Evolutionary conservation across 1,140 invertebrate genomes (phyloP), one percentile per base, ranked within the genome.

Genomic region (Laodelphax striatellus): DNA sequence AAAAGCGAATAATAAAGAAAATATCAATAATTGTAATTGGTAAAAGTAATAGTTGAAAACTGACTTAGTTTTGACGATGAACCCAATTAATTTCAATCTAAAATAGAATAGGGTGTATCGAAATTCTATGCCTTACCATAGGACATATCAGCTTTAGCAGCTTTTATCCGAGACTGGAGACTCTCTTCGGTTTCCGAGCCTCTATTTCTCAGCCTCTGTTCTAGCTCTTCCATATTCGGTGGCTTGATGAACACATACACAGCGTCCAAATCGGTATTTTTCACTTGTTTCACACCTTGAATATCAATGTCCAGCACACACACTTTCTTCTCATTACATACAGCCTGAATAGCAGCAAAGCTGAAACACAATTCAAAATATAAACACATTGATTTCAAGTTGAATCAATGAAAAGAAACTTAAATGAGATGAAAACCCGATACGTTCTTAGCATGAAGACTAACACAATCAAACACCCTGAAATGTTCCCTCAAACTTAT

Each of bases 281-380:
- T 94, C 2, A 99, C 86, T 73, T 88, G 90, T 67, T 90, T 90
- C 0, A 99, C 96, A 34, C 97, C 97, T 79, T 98, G 88, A 28
- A 94, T 84, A 64, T 99, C 97, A 67, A 99, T 94, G 70, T 99
- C 97, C 57, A 99, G 72, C 34, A 98, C 85, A 71, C 94, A 98
- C 16, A 97, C 84, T 71, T 88, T 89, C 1, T 94, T 94, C 52
- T 79, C 75, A 13, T 78, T 75, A 58, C 83, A 79, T 0, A 98
- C 88, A 66, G 85, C 81, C 70, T 90, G 79, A 0, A 99, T 89
- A 0, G 94, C 86, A 68, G 77, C 77, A 76, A 94, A 94, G 71
- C 94, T 97, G 65, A 4, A 80, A 79, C 65, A 55, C 64, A 64
- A 55, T 62, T 57, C 17, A 68, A 65, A 63, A 64, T 24, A 53